Evolutionary conservation across 1,140 invertebrate species (phyloP).

Genomic region (Tetragnatha versicolor): DNA sequence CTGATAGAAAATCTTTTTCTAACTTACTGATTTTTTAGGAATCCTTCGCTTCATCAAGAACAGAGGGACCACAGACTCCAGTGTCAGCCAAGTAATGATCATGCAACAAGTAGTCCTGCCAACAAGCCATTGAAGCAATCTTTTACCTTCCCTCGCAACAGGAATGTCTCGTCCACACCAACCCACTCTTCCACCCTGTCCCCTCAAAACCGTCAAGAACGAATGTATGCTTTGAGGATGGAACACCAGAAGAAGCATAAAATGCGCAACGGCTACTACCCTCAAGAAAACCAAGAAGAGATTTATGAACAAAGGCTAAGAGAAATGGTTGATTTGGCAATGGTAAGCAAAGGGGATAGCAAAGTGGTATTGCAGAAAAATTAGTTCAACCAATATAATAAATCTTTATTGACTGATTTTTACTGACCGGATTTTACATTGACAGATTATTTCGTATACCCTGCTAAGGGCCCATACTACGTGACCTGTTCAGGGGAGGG

Average conservation of each 20-base stretch:
- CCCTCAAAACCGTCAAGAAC: constrained; percentile 63
- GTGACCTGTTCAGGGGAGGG: too few relatives aligned
- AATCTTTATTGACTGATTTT: too few relatives aligned
- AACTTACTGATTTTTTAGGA: background rate
- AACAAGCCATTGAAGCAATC: background rate
- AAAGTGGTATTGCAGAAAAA: too few relatives aligned
- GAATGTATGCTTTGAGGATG: constrained; percentile 67
- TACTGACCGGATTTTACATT: too few relatives aligned
- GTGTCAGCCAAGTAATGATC: background rate
- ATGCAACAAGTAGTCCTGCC: background rate
- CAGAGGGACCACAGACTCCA: background rate
- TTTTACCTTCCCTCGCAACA: constrained; percentile 38
- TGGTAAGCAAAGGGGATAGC: constrained; percentile 14
- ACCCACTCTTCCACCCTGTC: background rate
- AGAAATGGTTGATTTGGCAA: constrained; percentile 32
- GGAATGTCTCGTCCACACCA: background rate
- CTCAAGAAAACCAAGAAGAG: constrained; percentile 66
- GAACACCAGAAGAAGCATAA: constrained; percentile 69
- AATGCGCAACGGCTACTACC: constrained; percentile 67
- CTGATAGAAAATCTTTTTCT: background rate
- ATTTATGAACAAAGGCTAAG: constrained; percentile 63
- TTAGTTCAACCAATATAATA: too few relatives aligned
- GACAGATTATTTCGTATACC: too few relatives aligned
- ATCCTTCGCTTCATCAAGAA: background rate
- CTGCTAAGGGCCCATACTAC: too few relatives aligned